Base-by-base conservation (phyloP, 2,888 invertebrate species). In the Coleophora flavipennella region DNA sequence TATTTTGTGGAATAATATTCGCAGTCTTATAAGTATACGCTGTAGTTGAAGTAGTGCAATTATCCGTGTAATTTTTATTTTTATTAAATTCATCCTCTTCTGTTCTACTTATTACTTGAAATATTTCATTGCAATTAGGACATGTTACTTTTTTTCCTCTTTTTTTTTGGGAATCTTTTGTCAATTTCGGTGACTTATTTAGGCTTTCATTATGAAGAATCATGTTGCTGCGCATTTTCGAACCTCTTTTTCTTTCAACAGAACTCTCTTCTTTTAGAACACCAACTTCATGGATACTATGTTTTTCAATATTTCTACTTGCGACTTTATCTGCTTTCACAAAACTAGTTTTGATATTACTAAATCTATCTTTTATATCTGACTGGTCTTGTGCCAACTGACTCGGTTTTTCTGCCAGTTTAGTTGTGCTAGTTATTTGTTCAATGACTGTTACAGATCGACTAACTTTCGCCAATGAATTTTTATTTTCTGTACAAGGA, bases 61-160 rank as follows among this genome's bases (percentile, higher is more conserved):
- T 55, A 14, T 50, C 31, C 2, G 55, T 52, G 8, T 62, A 60
- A 38, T 20, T 20, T 58, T 49, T 32, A 37, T 43, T 43, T 63
- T 64, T 29, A 29, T 60, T 31, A 42, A 44, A 54, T 38, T 57
- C 61, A 40, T 75, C 72, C 41, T 78, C 71, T 45, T 72, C 72
- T 28, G 67, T 64, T 13, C 59, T 60, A 45, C 65, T 73, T 25
- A 53, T 28, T 42, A 77, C 46, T 38, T 76, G 67, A 31, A 81
- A 58, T 45, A 59, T 66, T 56, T 73, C 69, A 42, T 63, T 75
- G 47, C 81, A 81, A 26, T 72, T 71, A 3, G 80, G 80, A 45
- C 81, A 81, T 43, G 59, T 47, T 14, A 79, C 40, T 46, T 59
- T 59, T 14, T 57, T 60, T 12, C 48, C n/a, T 48, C 61, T 74